Percentiles rank a stretch among this genome's conserved stretches.
phyloP scores from a whole-genome alignment of 1,140 invertebrate genomes.

The Melipona quadrifasciata region DNA sequence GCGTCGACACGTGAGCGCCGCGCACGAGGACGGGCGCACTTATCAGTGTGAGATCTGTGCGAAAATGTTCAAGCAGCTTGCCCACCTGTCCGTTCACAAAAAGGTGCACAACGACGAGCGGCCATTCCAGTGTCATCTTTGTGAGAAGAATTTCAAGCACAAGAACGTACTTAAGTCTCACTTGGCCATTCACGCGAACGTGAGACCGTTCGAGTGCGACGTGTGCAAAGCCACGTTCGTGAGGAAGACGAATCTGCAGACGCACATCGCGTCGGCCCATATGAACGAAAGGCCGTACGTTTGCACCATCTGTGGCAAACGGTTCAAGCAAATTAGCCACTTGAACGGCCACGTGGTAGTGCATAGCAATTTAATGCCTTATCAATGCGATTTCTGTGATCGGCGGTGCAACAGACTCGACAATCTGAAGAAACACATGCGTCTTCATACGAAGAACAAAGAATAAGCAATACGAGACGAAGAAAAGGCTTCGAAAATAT shows the following conservation, averaged over 20 bases:
- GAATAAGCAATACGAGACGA: slow-evolving; percentile 32
- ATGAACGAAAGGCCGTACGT: slow-evolving; percentile 81
- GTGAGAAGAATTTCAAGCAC: slow-evolving; percentile 81
- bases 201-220: slow-evolving; percentile 75
- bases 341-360: slow-evolving; percentile 75
- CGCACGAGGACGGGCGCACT: slow-evolving; percentile 71
- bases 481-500: neutral
- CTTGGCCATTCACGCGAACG: slow-evolving; percentile 73
- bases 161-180: slow-evolving; percentile 75
- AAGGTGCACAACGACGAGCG: slow-evolving; percentile 87
- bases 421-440: slow-evolving; percentile 76
- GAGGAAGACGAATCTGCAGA: slow-evolving; percentile 74
- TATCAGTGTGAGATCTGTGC: slow-evolving; percentile 77
- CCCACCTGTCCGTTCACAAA: slow-evolving; percentile 81
- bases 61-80: slow-evolving; percentile 81
- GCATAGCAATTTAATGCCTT: slow-evolving; percentile 75
- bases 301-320: slow-evolving; percentile 80
- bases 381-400: slow-evolving; percentile 74
- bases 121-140: slow-evolving; percentile 86
- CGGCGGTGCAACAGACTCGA: slow-evolving; percentile 73
- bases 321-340: slow-evolving; percentile 78
- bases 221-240: slow-evolving; percentile 75
- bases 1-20: slow-evolving; percentile 70
- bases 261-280: slow-evolving; percentile 75
- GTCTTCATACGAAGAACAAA: slow-evolving; percentile 70